Conservation (phyloP, 2,888 invertebrate genomes). For the Parascotia fuliginaria region DNA sequence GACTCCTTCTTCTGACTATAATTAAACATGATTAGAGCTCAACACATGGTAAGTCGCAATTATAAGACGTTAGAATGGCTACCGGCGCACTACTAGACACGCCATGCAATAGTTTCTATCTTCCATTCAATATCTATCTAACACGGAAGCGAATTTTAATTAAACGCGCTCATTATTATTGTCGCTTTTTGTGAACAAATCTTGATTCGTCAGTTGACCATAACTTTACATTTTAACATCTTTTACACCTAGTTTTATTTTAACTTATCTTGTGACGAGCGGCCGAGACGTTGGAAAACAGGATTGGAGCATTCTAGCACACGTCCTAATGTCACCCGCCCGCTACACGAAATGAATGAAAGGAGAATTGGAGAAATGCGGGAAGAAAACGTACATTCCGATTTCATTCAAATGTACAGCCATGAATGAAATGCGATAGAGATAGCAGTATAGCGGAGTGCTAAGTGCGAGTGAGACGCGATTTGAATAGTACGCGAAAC, state of each 20-base stretch:
- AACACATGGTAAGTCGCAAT: constrained; percentile 81
- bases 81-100: constrained; percentile 70
- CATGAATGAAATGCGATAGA: constrained; percentile 85
- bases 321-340: constrained; percentile 59
- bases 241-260: background rate
- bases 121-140: constrained; percentile 69
- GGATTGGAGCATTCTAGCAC: constrained; percentile 23
- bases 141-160: constrained; percentile 74
- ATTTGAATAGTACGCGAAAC: constrained; percentile 85
- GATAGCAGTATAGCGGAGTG: constrained; percentile 52
- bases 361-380: constrained; percentile 52
- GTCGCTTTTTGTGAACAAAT: constrained; percentile 45
- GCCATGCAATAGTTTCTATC: constrained; percentile 73
- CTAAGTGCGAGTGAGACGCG: constrained; percentile 66
- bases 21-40: constrained; percentile 84
- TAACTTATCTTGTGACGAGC: background rate
- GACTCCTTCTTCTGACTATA: constrained; percentile 76
- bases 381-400: constrained; percentile 69
- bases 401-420: constrained; percentile 81
- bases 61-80: constrained; percentile 81
- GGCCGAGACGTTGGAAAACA: constrained; percentile 6
- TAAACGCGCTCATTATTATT: constrained; percentile 58
- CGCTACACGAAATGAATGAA: constrained; percentile 62
- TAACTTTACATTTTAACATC: constrained; percentile 5
- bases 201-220: constrained; percentile 39